A percentile compares a stretch with the other conserved stretches of the same genome.
phyloP scores from a whole-genome alignment of 2,888 invertebrate species.

The Quadroppia sp. region DNA sequence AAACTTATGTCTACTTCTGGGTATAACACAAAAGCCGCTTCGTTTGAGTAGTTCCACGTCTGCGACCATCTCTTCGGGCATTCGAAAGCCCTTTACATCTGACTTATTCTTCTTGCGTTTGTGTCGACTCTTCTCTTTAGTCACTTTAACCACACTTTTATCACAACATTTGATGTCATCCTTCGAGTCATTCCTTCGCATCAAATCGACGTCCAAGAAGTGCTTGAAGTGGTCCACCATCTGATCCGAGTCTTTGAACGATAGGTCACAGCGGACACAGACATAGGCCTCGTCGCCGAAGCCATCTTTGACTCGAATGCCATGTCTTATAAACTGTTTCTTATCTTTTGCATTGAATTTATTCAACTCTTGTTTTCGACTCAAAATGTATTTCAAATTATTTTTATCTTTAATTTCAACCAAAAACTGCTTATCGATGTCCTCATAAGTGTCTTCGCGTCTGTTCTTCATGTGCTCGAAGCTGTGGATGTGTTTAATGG shows the following conservation, averaged over 20 bases:
- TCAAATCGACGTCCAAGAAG: background rate
- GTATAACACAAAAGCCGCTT: background rate
- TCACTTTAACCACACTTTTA: background rate
- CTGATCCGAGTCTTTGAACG: background rate
- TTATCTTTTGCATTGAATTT: background rate
- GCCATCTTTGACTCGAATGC: background rate
- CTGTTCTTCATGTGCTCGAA: background rate
- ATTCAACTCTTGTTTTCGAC: background rate
- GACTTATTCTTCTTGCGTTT: background rate
- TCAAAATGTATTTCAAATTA: background rate
- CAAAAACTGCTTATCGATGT: constrained; percentile 17
- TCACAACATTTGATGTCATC: background rate
- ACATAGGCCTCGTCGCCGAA: background rate
- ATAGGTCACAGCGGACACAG: background rate
- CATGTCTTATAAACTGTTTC: background rate
- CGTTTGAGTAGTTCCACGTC: background rate
- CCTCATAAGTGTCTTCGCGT: background rate
- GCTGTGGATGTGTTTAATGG: background rate
- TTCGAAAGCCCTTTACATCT: background rate
- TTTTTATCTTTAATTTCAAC: background rate
- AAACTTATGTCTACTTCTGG: background rate
- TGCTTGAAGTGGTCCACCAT: background rate
- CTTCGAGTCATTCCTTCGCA: background rate
- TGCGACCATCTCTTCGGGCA: background rate
- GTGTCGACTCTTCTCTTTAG: background rate